These are phyloP conservation scores for Galbula dea DNA, from an alignment of 2,113 vertebrate genomes.

Conservation along the genomic window DNA sequence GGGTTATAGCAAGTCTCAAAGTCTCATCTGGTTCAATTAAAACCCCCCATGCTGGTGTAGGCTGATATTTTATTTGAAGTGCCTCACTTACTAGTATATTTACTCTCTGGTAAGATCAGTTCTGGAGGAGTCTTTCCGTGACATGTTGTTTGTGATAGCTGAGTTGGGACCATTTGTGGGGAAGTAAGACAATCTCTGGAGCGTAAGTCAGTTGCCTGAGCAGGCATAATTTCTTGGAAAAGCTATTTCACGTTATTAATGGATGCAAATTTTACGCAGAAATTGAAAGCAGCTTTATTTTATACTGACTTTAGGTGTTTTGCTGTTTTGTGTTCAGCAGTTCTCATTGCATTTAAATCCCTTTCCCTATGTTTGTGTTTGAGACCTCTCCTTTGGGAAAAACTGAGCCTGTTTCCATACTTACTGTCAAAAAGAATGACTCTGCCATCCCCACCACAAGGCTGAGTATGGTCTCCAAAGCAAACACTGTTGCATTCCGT, in stretches of 20 bases:
- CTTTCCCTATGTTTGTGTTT: not conserved
- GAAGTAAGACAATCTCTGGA: not conserved
- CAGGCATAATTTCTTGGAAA: not conserved
- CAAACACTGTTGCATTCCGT: conserved; percentile 96
- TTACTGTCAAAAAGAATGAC: conserved; percentile 96
- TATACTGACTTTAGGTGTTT: not conserved
- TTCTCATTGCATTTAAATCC: not conserved
- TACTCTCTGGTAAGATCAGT: not conserved
- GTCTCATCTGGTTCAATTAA: not conserved
- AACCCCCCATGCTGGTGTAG: not conserved
- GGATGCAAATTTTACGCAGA: not conserved
- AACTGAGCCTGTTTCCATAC: conserved; percentile 54
- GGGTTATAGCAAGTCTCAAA: not conserved
- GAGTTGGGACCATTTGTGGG: not conserved
- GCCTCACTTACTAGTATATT: not conserved
- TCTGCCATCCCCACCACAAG: conserved; percentile 94
- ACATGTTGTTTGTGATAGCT: not conserved
- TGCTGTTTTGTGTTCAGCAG: not conserved
- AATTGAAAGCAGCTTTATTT: not conserved
- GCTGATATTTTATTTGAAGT: not conserved
- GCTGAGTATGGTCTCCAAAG: conserved; percentile 95
- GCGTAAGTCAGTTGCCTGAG: not conserved
- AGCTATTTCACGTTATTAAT: not conserved
- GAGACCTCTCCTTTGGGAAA: conserved; percentile 33
- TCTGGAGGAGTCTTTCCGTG: not conserved